A percentile compares a stretch with the other conserved stretches of the same genome.
These are phyloP conservation scores for Drosophila cognata DNA, from an alignment of 2,888 invertebrate species.

Conservation along the genomic window DNA sequence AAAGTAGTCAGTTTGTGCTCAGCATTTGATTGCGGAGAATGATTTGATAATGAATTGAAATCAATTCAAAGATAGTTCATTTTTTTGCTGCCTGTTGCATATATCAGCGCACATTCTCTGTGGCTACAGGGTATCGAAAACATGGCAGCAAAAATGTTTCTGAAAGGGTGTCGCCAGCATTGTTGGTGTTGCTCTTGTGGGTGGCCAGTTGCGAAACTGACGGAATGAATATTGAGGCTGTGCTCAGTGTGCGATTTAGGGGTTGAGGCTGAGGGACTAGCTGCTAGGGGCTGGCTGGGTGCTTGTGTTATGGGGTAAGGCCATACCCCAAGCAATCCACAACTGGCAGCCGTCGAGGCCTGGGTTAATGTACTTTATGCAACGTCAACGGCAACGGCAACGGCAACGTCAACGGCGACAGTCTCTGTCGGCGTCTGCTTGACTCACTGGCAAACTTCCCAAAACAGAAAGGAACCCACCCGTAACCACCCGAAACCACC, in stretches of 20 bases:
- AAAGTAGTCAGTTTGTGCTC: too few relatives aligned
- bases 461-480: slow-evolving; percentile 12
- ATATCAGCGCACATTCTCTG: background rate
- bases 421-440: slow-evolving; percentile 56
- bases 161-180: slow-evolving; percentile 65
- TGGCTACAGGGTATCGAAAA: slow-evolving; percentile 13
- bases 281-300: background rate
- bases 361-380: slow-evolving; percentile 76
- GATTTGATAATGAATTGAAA: too few relatives aligned
- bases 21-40: too few relatives aligned
- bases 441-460: slow-evolving; percentile 55
- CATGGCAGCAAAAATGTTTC: slow-evolving; percentile 46
- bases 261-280: background rate
- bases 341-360: slow-evolving; percentile 37
- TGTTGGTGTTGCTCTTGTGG: slow-evolving; percentile 53
- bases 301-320: slow-evolving; percentile 1
- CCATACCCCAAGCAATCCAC: slow-evolving; percentile 40
- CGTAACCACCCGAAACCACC: background rate
- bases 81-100: background rate
- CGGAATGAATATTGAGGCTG: slow-evolving; percentile 24
- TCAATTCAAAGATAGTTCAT: too few relatives aligned
- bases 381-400: slow-evolving; percentile 6
- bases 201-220: slow-evolving; percentile 45
- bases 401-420: slow-evolving; percentile 1
- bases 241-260: background rate